Base-by-base conservation (phyloP, 2,888 invertebrate genomes). In the Torymus auratus region DNA sequence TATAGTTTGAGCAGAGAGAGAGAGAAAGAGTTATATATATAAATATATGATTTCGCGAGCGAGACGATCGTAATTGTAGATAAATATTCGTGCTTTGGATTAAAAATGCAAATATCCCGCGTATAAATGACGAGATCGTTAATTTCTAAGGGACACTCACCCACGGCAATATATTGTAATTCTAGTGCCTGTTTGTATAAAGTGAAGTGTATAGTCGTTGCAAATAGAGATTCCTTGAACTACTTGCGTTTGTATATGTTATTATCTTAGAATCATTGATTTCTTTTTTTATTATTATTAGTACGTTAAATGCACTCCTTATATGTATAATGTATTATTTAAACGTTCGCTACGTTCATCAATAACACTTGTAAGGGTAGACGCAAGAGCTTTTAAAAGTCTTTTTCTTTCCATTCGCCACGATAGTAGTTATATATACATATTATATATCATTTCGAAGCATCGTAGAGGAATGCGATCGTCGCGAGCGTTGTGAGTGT, bases 161-260 rank as follows among this genome's bases (percentile, higher is more conserved):
- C 85, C 56, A 78, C 69, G 80, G 82, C 82, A 82, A 82, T 82
- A 82, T 82, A 80, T 81, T 73, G 76, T 80, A 80, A 82, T 80
- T 83, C 80, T 83, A 83, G 82, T 83, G 82, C 80, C 82, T 83
- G 78, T 69, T 28, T 78, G 80, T 80, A 72, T 78, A 78, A 73
- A 81, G 52, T 55, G 65, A 70, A 69, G 14, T 78, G 82, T 82
- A 80, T 82, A 77, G 74, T 82, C 74, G 82, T 80, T 80, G 78
- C 74, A 78, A 60, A 28, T 3, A 28, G 74, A 78, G 74, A 80
- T 58, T 1, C 17, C 67, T n/a, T 65, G 17, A n/a, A 64, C 64
- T 78, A 75, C 58, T 72, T 71, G 61, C 73, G 68, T 71, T 71
- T 61, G 55, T 77, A 64, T 71, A 65, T 69, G 58, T 81, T 71